Evolutionary conservation across 1,140 invertebrate species (phyloP), one percentile per base, ranked within the genome.

Genomic region (Laupala kohalensis): DNA sequence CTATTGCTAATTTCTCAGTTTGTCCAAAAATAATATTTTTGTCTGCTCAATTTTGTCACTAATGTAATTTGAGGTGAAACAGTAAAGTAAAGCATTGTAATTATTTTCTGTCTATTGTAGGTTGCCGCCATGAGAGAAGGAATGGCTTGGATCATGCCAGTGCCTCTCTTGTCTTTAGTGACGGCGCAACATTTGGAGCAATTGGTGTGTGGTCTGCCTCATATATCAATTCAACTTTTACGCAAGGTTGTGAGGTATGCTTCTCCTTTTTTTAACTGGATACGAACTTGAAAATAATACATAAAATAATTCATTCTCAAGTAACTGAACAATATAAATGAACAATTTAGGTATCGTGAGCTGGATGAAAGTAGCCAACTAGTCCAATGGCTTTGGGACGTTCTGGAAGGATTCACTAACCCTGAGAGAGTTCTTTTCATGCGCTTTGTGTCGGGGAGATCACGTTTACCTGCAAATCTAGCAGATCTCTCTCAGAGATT

Each of bases 401-500:
- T 88, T 53, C 79, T 90, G 67, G 86, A 88, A 76, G 80, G 78
- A 29, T 89, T 90, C 77, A 85, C 83, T 4, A 87, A 89, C 78
- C 82, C 83, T 25, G 88, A 89, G 76, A 78, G 87, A 69, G 87
- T 89, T 27, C 80, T 89, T 37, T 90, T 90, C 76, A 85, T 90
- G 80, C 78, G 88, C 71, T 90, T 90, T 80, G 88, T 90, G 2
- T 89, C 86, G 24, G 88, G 88, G 6, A 77, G 88, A 71, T 89
- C 87, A 13, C 78, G 88, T 53, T 79, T 90, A 9, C 88, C 88
- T 13, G 84, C 85, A 9, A 89, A 89, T 77, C 79, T 88, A 66
- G 86, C 87, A 64, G 88, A 90, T 77, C 82, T 90, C 27, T 86
- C 86, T 12, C 88, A 89, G 77, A 77, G 87, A 67, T 89, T 90